phyloP scores from a whole-genome alignment of 2,888 invertebrate species.

The Pediacus dermestoides region DNA sequence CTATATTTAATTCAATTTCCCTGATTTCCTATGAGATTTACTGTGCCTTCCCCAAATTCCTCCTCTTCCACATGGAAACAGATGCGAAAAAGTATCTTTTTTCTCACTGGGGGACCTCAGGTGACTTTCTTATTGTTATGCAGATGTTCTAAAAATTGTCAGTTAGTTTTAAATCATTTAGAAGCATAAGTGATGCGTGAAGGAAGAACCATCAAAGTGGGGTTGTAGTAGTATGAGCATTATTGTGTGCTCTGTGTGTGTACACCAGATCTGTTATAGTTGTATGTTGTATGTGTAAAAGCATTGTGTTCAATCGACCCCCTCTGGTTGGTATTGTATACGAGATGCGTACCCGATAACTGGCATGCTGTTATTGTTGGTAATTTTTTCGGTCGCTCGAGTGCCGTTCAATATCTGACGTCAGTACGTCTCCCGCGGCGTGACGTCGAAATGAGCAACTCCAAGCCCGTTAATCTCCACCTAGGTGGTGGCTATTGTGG shows the following conservation, averaged over 20 bases:
- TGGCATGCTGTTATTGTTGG: conserved; percentile 42
- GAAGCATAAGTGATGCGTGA: conserved; percentile 36
- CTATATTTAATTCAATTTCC: too few relatives aligned
- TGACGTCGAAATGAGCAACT: conserved; percentile 38
- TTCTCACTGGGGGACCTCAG: conserved; percentile 25
- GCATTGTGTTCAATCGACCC: conserved; percentile 30
- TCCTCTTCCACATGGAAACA: too few relatives aligned
- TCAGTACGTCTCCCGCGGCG: conserved; percentile 33
- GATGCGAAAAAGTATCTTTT: conserved; percentile 8
- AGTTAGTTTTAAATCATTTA: conserved; percentile 40
- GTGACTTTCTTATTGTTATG: conserved; percentile 39
- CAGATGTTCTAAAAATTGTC: conserved; percentile 36
- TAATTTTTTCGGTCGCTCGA: conserved; percentile 43
- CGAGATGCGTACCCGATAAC: conserved; percentile 40
- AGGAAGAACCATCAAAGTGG: conserved; percentile 10
- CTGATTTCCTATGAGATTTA: too few relatives aligned
- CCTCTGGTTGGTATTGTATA: conserved; percentile 33
- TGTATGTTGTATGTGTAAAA: conserved; percentile 22
- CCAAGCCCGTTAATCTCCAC: conserved; percentile 39
- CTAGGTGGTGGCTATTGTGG: conserved; percentile 41
- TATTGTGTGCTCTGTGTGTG: too few relatives aligned
- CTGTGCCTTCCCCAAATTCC: too few relatives aligned
- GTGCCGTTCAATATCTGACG: conserved; percentile 36
- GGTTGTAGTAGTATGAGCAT: too few relatives aligned
- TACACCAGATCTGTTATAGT: neutral